These are phyloP conservation scores for Aptenodytes forsteri DNA, from an alignment of 2,113 vertebrate species.

Conservation along the genomic window DNA sequence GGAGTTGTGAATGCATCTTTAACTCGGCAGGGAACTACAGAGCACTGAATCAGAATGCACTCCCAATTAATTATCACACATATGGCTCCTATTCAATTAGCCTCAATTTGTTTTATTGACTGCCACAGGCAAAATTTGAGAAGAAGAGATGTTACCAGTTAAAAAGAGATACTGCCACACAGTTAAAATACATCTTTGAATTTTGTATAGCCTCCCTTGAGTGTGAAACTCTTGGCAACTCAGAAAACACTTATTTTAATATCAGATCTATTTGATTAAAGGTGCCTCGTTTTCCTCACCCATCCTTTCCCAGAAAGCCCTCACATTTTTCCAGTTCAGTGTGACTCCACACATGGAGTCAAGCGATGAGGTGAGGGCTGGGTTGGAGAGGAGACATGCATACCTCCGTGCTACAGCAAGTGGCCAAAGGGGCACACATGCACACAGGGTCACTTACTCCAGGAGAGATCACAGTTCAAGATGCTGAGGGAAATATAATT, in stretches of 20 bases:
- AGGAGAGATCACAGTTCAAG: not conserved
- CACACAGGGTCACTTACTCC: not conserved
- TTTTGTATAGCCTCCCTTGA: not conserved
- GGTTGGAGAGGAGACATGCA: not conserved
- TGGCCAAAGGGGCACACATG: not conserved
- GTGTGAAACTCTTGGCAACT: not conserved
- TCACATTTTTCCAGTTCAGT: not conserved
- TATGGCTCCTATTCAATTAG: constrained; percentile 61
- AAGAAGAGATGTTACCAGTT: constrained; percentile 25
- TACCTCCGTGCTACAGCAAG: not conserved
- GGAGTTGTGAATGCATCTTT: constrained; percentile 31
- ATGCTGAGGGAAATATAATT: not conserved
- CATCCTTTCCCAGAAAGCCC: not conserved
- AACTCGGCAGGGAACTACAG: constrained; percentile 26
- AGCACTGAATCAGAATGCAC: constrained; percentile 32
- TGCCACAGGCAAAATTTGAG: constrained; percentile 38
- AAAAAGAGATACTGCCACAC: constrained; percentile 28
- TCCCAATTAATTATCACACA: constrained; percentile 62
- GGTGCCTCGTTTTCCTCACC: not conserved
- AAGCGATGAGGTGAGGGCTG: not conserved
- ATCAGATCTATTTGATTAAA: not conserved
- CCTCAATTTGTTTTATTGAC: constrained; percentile 52
- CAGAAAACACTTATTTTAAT: not conserved
- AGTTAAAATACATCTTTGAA: not conserved
- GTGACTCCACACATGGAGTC: not conserved